These are phyloP conservation scores for Bujurquina vittata DNA, from an alignment of 2,113 vertebrate species.

Conservation along the genomic window DNA sequence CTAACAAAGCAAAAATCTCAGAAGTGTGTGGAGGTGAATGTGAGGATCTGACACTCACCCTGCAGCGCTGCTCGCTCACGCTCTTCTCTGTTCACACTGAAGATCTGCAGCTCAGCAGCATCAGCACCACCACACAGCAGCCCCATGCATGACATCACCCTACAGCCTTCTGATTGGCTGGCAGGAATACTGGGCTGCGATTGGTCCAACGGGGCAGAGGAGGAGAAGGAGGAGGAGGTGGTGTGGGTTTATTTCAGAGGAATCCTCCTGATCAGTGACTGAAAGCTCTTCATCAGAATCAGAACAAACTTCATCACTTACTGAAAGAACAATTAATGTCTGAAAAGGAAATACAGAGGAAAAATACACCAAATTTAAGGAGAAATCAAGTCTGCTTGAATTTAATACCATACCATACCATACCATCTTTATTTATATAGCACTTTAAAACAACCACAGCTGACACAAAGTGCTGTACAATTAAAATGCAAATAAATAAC, in stretches of 20 bases:
- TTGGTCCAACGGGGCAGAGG: constrained; percentile 58
- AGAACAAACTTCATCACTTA: background rate
- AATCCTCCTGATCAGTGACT: background rate
- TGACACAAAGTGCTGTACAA: too few relatives aligned
- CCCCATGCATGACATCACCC: constrained; percentile 83
- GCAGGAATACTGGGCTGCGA: constrained; percentile 52
- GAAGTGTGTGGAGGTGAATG: background rate
- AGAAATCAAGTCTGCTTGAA: rapidly evolving
- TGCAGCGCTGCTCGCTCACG: constrained; percentile 51
- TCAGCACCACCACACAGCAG: constrained; percentile 77
- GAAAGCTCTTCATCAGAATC: constrained; percentile 10
- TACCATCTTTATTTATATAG: too few relatives aligned
- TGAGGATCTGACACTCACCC: constrained; percentile 53
- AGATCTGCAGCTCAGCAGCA: constrained; percentile 72
- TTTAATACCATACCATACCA: too few relatives aligned
- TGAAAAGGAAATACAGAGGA: too few relatives aligned
- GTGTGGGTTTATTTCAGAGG: constrained; percentile 14
- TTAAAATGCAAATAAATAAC: too few relatives aligned
- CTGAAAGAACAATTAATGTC: background rate
- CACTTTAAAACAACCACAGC: too few relatives aligned
- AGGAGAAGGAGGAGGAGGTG: constrained; percentile 1
- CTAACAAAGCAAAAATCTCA: background rate
- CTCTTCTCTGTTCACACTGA: constrained; percentile 49
- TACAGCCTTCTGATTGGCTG: constrained; percentile 72
- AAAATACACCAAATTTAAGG: background rate